phyloP scores from a whole-genome alignment of 2,113 vertebrate genomes.

The Crocuta crocuta region DNA sequence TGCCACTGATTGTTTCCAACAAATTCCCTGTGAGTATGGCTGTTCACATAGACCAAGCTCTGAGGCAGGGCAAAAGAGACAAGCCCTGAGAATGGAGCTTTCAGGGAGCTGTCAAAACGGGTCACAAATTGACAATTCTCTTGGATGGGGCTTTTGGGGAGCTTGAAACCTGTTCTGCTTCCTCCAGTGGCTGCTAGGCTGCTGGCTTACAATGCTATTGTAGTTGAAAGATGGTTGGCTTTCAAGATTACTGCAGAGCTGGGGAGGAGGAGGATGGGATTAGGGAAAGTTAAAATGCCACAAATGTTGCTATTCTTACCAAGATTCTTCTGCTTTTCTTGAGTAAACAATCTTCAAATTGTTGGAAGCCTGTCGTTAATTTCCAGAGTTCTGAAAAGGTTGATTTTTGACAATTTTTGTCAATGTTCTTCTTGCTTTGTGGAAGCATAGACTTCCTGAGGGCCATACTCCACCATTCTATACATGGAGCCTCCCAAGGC shows the following conservation, averaged over 20 bases:
- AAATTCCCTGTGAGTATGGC: not conserved
- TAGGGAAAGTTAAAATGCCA: not conserved
- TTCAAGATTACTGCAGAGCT: slow-evolving; percentile 10
- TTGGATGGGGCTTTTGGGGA: not conserved
- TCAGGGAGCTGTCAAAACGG: not conserved
- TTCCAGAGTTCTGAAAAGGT: slow-evolving; percentile 50
- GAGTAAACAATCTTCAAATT: not conserved
- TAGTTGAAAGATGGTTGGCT: not conserved
- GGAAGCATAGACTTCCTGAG: not conserved
- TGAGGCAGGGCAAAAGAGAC: not conserved
- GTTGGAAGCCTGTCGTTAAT: not conserved
- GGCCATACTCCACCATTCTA: not conserved
- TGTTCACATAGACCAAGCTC: not conserved
- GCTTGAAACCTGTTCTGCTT: not conserved
- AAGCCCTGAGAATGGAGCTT: not conserved
- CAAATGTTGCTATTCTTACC: not conserved
- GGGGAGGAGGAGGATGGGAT: not conserved
- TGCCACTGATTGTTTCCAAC: not conserved
- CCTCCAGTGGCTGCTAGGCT: not conserved
- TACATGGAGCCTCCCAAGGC: not conserved
- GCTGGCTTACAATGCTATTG: not conserved
- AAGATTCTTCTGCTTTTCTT: not conserved
- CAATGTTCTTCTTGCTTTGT: not conserved
- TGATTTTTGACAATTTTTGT: not conserved
- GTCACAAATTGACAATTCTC: not conserved